Base-by-base conservation (phyloP, 2,888 invertebrate genomes). In the Agapostemon virescens region DNA sequence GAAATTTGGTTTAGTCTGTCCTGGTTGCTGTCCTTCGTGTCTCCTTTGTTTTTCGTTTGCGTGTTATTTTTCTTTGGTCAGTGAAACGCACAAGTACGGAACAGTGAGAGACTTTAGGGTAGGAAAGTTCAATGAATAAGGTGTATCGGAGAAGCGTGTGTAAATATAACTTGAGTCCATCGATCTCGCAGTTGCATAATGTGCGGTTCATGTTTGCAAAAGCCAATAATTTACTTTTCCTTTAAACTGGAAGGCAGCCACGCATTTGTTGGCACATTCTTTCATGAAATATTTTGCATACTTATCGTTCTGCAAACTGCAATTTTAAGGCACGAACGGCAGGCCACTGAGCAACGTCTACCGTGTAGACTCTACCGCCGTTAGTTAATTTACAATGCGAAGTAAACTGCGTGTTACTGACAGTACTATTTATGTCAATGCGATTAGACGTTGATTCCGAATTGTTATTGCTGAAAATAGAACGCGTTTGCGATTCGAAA, bases 221-320 rank as follows among this genome's bases (percentile, higher is more conserved):
- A 49, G 30, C 2, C 11, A 20, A 61, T 75, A 63, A 61, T 69
- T 30, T 20, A 49, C 15, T 66, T 67, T 55, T 58, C 7, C 20
- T 23, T 69, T 17, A 4, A 52, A 68, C 45, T 36, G 52, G 55
- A 71, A 55, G 15, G n/a, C 20, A 45, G 20, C 68, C 52, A 52
- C 30, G 17, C 26, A 63, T 71, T 77, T 45, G 42, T 70, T 76
- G 63, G 30, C 78, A 36, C 33, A 36, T 71, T 38, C 42, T 38
- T 68, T 17, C 67, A n/a, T n/a, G 1, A 63, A 61, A 64, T 78
- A 68, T 64, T 72, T 72, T 72, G 72, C 68, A 79, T 79, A 64
- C 42, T 79, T 69, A 79, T 42, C 58, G 61, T 15, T 0, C 30
- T 4, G n/a, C 52, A 49, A 67, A 58, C 67, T 49, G 64, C 72